These are phyloP conservation scores for Lutjanus erythropterus DNA, from an alignment of 2,113 vertebrate species.

Conservation along the genomic window DNA sequence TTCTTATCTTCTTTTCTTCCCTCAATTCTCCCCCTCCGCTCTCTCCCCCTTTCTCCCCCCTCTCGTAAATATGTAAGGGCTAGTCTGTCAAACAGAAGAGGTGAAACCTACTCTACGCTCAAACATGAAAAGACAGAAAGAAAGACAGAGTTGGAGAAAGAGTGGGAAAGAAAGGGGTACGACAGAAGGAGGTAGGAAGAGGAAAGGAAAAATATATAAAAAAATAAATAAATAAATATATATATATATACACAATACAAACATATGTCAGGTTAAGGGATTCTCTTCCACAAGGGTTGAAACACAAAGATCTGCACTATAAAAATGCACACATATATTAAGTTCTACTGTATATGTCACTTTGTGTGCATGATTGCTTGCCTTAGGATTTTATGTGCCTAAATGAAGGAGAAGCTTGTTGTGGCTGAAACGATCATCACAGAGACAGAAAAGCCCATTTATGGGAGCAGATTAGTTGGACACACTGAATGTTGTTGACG, in stretches of 20 bases:
- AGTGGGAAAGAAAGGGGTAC: constrained; percentile 9
- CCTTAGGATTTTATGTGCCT: not conserved
- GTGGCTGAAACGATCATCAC: too few species aligned
- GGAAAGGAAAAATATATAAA: not conserved
- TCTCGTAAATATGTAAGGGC: constrained; percentile 44
- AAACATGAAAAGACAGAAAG: constrained; percentile 24
- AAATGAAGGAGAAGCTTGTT: too few species aligned
- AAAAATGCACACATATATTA: constrained; percentile 12
- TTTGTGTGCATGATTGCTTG: not conserved
- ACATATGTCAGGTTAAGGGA: not conserved
- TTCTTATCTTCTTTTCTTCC: constrained; percentile 18
- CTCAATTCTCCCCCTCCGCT: not conserved
- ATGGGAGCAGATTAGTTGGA: too few species aligned
- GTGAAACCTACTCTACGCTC: constrained; percentile 2
- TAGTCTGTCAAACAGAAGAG: constrained; percentile 23
- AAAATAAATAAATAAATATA: not conserved
- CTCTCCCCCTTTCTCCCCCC: not conserved
- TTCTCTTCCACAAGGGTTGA: constrained; percentile 1
- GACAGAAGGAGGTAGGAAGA: not conserved
- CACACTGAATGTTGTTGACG: too few species aligned
- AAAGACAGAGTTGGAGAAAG: constrained; percentile 2
- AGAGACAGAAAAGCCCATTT: too few species aligned
- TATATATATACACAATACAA: not conserved
- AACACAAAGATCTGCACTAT: constrained; percentile 16
- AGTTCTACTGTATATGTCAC: constrained; percentile 7